Conservation (phyloP, 2,888 invertebrate genomes). For the Drosophila birchii region DNA sequence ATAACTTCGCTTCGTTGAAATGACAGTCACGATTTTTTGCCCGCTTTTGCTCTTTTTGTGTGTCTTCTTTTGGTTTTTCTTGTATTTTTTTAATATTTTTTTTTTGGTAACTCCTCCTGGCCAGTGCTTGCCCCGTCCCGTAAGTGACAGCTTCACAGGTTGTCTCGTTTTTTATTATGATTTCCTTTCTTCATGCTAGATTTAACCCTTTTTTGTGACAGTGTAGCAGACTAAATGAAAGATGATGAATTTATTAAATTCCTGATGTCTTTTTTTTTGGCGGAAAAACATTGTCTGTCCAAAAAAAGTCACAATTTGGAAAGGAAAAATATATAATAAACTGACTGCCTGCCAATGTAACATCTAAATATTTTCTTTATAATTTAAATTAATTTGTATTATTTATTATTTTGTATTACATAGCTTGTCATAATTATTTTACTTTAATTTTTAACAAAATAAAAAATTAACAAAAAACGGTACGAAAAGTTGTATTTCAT, state of each 20-base stretch:
- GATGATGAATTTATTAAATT: conserved; percentile 79
- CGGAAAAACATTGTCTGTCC: conserved; percentile 5
- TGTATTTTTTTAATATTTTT: conserved; percentile 25
- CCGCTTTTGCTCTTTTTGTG: conserved; percentile 57
- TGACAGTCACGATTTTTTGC: conserved; percentile 74
- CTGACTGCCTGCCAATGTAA: background rate
- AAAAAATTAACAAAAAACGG: background rate
- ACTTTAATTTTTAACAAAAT: background rate
- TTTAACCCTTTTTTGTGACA: conserved; percentile 2
- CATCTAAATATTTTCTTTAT: background rate
- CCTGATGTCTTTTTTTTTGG: conserved; percentile 20
- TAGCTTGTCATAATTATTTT: background rate
- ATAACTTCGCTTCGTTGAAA: conserved; percentile 79
- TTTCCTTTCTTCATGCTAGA: conserved; percentile 48
- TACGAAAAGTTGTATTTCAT: background rate
- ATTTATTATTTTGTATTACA: no score
- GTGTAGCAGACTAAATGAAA: conserved; percentile 69
- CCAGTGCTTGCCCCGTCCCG: background rate
- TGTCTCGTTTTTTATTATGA: conserved; percentile 47
- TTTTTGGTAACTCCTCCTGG: conserved; percentile 58
- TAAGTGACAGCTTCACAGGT: conserved; percentile 29
- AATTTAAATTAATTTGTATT: background rate
- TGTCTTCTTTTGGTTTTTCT: conserved; percentile 5
- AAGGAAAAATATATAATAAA: conserved; percentile 3
- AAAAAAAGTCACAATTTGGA: conserved; percentile 4